Evolutionary conservation across 2,113 vertebrate genomes (phyloP).

Genomic region (Clupea harengus): DNA sequence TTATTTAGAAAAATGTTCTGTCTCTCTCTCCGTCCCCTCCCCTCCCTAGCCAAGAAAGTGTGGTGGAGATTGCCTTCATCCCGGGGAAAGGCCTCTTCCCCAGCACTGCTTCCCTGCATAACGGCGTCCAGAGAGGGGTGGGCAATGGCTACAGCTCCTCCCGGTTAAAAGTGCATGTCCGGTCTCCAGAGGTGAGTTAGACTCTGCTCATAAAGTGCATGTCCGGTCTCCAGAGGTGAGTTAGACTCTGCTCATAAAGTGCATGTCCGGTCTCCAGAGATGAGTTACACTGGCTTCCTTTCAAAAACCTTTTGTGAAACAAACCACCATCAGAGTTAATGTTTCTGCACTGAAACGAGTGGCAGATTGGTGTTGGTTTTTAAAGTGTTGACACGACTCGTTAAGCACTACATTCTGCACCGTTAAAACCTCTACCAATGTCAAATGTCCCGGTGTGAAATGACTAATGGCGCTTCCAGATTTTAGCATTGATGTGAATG

Average conservation of each 20-base stretch:
- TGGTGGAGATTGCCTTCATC: constrained; percentile 85
- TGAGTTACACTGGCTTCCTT: constrained; percentile 49
- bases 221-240: constrained; percentile 81
- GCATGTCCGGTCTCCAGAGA: constrained; percentile 80
- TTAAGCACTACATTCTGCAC: neutral
- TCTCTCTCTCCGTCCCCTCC: neutral
- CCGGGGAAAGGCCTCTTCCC: constrained; percentile 76
- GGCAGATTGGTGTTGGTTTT: neutral
- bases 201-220: constrained; percentile 58
- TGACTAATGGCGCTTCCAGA: no score
- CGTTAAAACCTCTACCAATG: neutral
- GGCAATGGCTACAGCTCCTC: constrained; percentile 73
- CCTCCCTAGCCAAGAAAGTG: constrained; percentile 71
- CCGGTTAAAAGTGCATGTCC: constrained; percentile 79
- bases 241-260: constrained; percentile 45
- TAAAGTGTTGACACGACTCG: neutral
- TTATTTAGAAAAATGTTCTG: neutral
- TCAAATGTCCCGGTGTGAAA: neutral
- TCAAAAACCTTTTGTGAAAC: no score
- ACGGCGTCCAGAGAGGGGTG: constrained; percentile 64
- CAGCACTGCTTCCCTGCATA: constrained; percentile 69
- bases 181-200: constrained; percentile 77
- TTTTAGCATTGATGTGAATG: no score
- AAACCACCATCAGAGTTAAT: neutral
- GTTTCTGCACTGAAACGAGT: neutral